Evolutionary conservation across 2,888 invertebrate species (phyloP).

Genomic region (Harpagoxenus sublaevis): DNA sequence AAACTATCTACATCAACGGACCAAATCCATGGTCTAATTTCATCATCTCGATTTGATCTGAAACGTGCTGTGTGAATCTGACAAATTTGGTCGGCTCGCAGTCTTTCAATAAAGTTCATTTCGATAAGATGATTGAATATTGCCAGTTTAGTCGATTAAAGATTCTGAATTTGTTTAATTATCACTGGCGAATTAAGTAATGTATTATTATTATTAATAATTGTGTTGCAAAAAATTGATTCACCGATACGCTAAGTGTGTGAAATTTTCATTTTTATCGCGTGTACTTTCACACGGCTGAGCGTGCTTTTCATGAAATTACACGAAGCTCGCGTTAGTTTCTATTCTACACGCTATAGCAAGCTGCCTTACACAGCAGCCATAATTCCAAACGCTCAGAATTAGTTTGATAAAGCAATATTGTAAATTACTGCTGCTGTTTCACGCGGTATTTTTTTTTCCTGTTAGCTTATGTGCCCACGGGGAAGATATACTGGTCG

Average conservation of each 20-base stretch:
- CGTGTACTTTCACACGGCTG: not conserved
- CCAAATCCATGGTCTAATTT: no score
- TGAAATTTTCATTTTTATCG: constrained; percentile 19
- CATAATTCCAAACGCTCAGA: constrained; percentile 21
- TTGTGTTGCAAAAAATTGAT: not conserved
- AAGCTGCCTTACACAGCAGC: not conserved
- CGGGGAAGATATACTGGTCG: constrained; percentile 18
- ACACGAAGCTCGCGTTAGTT: not conserved
- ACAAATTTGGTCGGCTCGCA: no score
- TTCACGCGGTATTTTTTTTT: constrained; percentile 29
- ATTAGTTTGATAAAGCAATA: constrained; percentile 43
- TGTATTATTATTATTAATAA: no score
- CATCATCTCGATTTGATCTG: no score
- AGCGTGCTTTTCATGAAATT: constrained; percentile 23
- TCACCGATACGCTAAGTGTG: constrained; percentile 8
- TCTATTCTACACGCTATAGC: not conserved
- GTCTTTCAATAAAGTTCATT: no score
- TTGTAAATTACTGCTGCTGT: constrained; percentile 34
- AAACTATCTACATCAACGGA: no score
- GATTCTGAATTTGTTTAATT: no score
- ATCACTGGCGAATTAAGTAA: no score
- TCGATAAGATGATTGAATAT: no score
- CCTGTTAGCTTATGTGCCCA: not conserved
- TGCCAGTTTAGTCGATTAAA: no score
- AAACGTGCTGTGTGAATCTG: no score